A percentile compares a stretch with the other conserved stretches of the same genome.
Conservation (phyloP, 2,888 invertebrate genomes). For the Plagodis pulveraria region DNA sequence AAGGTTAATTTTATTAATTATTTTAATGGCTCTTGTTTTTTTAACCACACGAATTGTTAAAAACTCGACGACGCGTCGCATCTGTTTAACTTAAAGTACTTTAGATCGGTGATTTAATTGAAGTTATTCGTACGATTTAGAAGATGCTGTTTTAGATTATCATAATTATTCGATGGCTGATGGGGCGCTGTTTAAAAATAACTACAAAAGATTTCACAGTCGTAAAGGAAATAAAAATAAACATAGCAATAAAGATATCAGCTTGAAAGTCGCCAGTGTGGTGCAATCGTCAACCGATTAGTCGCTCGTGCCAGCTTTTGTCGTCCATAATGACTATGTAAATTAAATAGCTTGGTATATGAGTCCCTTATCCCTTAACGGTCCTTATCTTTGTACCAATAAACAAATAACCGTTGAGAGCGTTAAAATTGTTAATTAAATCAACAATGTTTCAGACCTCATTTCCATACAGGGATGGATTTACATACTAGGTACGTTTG, state of each 20-base stretch:
- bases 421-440: slow-evolving; percentile 76
- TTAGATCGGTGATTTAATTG: slow-evolving; percentile 25
- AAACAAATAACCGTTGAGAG: slow-evolving; percentile 74
- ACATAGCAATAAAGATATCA: slow-evolving; percentile 21
- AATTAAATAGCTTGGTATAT: slow-evolving; percentile 57
- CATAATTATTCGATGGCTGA: slow-evolving; percentile 28
- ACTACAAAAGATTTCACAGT: slow-evolving; percentile 23
- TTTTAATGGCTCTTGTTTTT: slow-evolving; percentile 33
- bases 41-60: slow-evolving; percentile 27
- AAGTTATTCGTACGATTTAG: slow-evolving; percentile 19
- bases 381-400: slow-evolving; percentile 64
- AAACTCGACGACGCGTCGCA: slow-evolving; percentile 32
- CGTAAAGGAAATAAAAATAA: slow-evolving; percentile 25
- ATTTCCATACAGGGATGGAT: slow-evolving; percentile 54
- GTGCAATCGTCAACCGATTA: slow-evolving; percentile 19
- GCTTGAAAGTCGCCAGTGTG: slow-evolving; percentile 20
- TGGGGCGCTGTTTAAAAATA: slow-evolving; percentile 16
- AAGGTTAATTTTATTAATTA: slow-evolving; percentile 40
- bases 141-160: slow-evolving; percentile 29
- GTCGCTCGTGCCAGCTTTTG: slow-evolving; percentile 12
- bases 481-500: too few species aligned
- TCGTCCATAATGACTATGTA: slow-evolving; percentile 46
- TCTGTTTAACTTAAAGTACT: slow-evolving; percentile 33
- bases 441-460: slow-evolving; percentile 54
- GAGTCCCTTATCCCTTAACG: slow-evolving; percentile 69